Evolutionary conservation across 2,888 invertebrate genomes (phyloP).

Genomic region (Conops quadrifasciatus): DNA sequence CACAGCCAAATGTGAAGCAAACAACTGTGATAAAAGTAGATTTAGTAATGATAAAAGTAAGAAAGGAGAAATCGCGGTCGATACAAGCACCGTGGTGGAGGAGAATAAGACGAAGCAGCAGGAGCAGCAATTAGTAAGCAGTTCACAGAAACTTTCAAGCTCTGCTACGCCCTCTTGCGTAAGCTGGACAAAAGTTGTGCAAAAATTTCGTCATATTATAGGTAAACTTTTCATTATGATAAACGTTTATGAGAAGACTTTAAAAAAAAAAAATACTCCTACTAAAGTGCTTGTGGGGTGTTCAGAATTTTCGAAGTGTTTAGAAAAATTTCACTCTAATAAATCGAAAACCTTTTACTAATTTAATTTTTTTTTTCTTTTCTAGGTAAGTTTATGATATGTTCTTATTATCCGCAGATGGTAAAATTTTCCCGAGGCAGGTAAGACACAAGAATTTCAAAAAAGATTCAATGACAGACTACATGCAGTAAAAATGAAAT

Average conservation of each 20-base stretch:
- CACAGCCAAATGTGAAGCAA: constrained; percentile 36
- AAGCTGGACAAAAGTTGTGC: constrained; percentile 62
- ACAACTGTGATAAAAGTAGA: constrained; percentile 46
- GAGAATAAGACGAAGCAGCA: constrained; percentile 28
- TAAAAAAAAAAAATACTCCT: too few relatives aligned
- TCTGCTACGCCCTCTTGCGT: constrained; percentile 60
- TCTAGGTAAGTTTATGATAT: constrained; percentile 51
- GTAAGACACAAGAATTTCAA: constrained; percentile 33
- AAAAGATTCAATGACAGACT: neutral
- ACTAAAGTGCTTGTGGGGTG: too few relatives aligned
- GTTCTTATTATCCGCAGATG: neutral
- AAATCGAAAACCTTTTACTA: constrained; percentile 4
- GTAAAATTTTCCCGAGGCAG: neutral
- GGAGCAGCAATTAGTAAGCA: constrained; percentile 33
- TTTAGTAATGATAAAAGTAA: constrained; percentile 37
- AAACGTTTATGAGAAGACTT: neutral
- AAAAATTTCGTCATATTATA: constrained; percentile 59
- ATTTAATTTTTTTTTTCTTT: constrained; percentile 41
- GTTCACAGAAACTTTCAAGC: constrained; percentile 48
- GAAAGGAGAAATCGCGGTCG: constrained; percentile 21
- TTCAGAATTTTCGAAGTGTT: constrained; percentile 12
- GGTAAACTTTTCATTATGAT: constrained; percentile 49
- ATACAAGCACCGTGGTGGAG: constrained; percentile 25
- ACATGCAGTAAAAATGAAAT: too few relatives aligned
- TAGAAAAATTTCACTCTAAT: neutral